These are phyloP conservation scores for Mormyrops attenuatus DNA, from an alignment of 2,797 vertebrate species.

Conservation along the genomic window DNA sequence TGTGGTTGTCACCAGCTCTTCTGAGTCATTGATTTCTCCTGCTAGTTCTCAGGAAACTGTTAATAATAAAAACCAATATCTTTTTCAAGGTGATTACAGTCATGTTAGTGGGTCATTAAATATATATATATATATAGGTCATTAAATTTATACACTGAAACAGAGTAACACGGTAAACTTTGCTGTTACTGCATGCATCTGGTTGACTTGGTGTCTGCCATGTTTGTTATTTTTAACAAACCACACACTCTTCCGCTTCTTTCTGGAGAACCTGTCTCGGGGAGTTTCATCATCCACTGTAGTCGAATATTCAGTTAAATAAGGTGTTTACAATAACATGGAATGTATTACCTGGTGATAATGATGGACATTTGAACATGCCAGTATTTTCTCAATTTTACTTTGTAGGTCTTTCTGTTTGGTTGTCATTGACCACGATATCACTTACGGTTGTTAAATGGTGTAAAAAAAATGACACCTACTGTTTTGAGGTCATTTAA, in stretches of 20 bases:
- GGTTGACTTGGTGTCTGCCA: not conserved
- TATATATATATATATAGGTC: too few species aligned
- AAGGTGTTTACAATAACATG: not conserved
- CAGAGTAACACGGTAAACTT: not conserved
- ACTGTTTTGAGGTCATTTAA: not conserved
- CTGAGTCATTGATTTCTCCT: not conserved
- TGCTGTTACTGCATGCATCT: not conserved
- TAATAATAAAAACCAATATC: not conserved
- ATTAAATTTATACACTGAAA: not conserved
- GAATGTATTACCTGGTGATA: not conserved
- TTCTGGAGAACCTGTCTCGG: not conserved
- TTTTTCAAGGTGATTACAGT: not conserved
- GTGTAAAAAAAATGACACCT: not conserved
- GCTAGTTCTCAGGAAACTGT: not conserved
- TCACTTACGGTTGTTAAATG: not conserved
- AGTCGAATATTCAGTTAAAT: not conserved
- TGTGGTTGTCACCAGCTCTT: not conserved
- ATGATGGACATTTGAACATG: not conserved
- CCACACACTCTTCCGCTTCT: not conserved
- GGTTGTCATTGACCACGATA: not conserved
- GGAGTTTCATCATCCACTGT: not conserved
- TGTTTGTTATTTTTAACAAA: not conserved
- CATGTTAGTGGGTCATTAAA: not conserved
- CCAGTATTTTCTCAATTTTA: not conserved
- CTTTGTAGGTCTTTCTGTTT: not conserved